A percentile compares a stretch with the other conserved stretches of the same genome.
phyloP scores from a whole-genome alignment of 2,113 vertebrate species.

The Chionomys nivalis region DNA sequence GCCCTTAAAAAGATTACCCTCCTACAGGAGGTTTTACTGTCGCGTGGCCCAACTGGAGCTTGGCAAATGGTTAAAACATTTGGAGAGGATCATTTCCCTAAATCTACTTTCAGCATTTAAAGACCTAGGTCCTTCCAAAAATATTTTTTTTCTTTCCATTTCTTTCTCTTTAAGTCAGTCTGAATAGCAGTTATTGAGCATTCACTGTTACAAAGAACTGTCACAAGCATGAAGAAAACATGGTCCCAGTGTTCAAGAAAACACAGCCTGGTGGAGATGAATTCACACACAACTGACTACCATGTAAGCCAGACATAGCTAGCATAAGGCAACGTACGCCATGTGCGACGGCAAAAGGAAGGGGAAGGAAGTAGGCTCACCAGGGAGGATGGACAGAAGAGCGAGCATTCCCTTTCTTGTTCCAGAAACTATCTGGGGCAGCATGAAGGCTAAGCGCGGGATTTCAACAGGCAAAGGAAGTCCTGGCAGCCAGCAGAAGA shows the following conservation, averaged over 20 bases:
- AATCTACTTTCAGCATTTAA: not conserved
- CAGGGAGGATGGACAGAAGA: not conserved
- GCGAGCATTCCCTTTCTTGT: not conserved
- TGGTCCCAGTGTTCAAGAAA: not conserved
- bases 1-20: not conserved
- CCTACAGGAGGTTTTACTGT: not conserved
- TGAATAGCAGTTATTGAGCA: not conserved
- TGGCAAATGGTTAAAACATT: not conserved
- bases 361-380: not conserved
- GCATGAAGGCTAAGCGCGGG: not conserved
- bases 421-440: not conserved
- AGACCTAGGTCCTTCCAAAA: not conserved
- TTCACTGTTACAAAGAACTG: conserved; percentile 23
- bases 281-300: not conserved
- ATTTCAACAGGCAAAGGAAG: conserved; percentile 15
- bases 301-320: not conserved
- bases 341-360: not conserved
- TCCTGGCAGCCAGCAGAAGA: not conserved
- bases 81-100: not conserved
- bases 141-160: not conserved
- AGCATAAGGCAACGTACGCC: not conserved
- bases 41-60: not conserved
- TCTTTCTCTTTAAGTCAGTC: not conserved
- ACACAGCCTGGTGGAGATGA: not conserved
- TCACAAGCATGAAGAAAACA: conserved; percentile 14